Evolutionary conservation across 1,140 invertebrate genomes (phyloP), one percentile per base, ranked within the genome.

Genomic region (Eciton burchellii): DNA sequence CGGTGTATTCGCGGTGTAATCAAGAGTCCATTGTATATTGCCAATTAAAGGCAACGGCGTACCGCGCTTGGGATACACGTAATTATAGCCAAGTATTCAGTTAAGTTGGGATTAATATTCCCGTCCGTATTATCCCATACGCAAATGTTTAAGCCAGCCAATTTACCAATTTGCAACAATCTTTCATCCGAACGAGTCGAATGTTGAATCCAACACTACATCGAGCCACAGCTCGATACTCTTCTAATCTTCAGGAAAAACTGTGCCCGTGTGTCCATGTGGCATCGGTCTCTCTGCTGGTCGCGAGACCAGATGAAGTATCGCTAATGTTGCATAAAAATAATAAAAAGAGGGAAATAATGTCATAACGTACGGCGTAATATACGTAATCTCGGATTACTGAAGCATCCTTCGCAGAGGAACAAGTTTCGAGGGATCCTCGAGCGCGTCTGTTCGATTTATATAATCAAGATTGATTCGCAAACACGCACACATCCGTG

Each of bases 11-110:
- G 16, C 5, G 26, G 19, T 45, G 43, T 59, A 72, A 59, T 59
- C 35, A 72, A 54, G 65, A 41, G 79, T 79, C 12, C 68, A 87
- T 87, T 87, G 85, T 85, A 81, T 77, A 82, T 87, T 85, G 81
- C 73, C 82, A 87, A 89, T 89, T 89, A 89, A 89, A 87, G 77
- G 74, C 29, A 76, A 76, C 57, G 71, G 81, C 63, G 49, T 65
- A 83, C 14, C 12, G 29, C 35, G 43, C 41, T 16, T 60, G 76
- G 77, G 65, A 21, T 47, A 71, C 62, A 82, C 71, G 74, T 81
- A 84, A 84, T 86, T 83, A 83, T 83, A 77, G 81, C 77, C 59
- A 63, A 84, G 82, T 68, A 70, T 83, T 83, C 19, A 21, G 4
- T 41, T 56, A 56, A 21, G 19, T 35, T 11, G 9, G 29, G 21